Conservation (phyloP, 30 jellyfish, hydroid and myxozoan genomes). For the Phacellophora camtschatica region DNA sequence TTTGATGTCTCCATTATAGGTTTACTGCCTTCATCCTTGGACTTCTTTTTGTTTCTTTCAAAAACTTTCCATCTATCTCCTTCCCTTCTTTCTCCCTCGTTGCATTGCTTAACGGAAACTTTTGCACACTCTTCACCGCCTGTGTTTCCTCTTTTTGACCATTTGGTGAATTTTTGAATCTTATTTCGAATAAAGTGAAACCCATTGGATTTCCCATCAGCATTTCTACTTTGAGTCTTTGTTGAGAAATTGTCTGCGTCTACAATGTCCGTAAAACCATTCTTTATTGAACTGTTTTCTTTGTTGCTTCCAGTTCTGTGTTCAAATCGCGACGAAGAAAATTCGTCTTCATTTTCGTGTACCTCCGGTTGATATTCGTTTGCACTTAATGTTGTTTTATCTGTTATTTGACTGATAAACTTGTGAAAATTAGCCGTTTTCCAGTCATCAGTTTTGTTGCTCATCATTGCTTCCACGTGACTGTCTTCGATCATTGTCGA, state of each 20-base stretch:
- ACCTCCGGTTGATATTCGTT: conserved; percentile 14
- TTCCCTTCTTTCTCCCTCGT: background rate
- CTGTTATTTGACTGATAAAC: no score
- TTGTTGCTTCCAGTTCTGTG: no score
- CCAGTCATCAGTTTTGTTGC: conserved; percentile 63
- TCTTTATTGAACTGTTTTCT: no score
- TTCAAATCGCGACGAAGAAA: background rate
- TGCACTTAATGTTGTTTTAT: no score
- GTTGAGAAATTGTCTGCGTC: no score
- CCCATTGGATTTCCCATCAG: no score
- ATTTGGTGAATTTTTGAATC: conserved; percentile 24
- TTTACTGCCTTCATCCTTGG: background rate
- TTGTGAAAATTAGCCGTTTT: conserved; percentile 38
- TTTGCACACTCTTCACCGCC: background rate
- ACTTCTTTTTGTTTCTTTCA: background rate
- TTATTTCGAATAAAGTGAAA: conserved; percentile 14
- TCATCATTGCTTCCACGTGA: conserved; percentile 18
- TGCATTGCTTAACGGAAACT: background rate
- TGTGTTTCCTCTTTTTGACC: conserved; percentile 32
- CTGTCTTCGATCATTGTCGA: background rate
- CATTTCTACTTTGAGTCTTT: no score
- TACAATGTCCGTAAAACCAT: no score
- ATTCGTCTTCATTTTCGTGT: conserved; percentile 1
- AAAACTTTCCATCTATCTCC: background rate
- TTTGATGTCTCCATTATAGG: background rate